Conservation (phyloP, 1,140 invertebrate genomes). For the Archivesica marissinica region DNA sequence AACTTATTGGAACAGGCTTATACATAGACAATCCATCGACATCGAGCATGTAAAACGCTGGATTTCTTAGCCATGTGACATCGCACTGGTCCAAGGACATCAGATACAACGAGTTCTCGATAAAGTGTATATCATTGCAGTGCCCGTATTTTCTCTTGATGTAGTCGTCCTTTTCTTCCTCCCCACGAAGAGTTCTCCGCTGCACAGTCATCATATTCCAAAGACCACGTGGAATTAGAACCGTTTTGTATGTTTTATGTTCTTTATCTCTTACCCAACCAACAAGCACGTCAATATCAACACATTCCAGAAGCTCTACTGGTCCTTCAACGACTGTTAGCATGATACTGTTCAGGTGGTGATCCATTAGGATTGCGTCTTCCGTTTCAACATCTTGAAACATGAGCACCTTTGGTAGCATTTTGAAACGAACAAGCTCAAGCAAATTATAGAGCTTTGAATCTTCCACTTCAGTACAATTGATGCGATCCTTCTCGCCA, state of each 20-base stretch:
- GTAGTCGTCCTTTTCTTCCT: not conserved
- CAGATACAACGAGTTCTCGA: not conserved
- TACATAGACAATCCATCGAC: too few species aligned
- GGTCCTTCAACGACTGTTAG: not conserved
- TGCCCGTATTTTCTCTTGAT: not conserved
- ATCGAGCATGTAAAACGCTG: too few species aligned
- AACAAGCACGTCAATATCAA: constrained; percentile 1
- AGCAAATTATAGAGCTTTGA: not conserved
- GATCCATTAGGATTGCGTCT: not conserved
- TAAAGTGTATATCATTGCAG: not conserved
- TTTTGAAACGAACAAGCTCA: not conserved
- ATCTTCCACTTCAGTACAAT: not conserved
- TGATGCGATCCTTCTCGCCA: not conserved
- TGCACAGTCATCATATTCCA: not conserved
- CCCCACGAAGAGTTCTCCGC: too few species aligned
- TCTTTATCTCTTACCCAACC: not conserved
- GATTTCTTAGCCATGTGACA: not conserved
- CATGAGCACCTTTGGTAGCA: not conserved
- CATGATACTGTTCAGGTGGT: not conserved
- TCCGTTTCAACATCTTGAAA: not conserved
- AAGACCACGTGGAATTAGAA: not conserved
- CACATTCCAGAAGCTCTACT: not conserved
- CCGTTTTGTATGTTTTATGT: not conserved
- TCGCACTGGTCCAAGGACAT: not conserved
- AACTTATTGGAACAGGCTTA: too few species aligned